phyloP scores from a whole-genome alignment of 2,113 vertebrate species.

The Delphinapterus leucas region DNA sequence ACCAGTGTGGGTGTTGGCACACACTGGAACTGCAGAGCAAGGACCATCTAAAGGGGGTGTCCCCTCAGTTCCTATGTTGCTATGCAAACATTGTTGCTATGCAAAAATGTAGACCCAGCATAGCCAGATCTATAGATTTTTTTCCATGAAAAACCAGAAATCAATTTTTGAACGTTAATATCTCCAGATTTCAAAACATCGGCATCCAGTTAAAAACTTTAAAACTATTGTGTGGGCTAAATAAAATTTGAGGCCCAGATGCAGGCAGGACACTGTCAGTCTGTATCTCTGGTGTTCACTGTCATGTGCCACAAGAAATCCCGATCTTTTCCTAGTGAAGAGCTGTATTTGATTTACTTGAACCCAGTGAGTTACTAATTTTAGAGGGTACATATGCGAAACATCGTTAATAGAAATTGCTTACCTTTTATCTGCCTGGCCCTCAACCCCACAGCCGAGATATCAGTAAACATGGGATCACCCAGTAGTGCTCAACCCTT shows the following conservation, averaged over 20 bases:
- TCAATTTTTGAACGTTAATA: not conserved
- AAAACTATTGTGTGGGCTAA: not conserved
- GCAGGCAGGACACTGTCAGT: not conserved
- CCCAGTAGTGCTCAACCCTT: fast-evolving
- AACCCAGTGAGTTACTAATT: not conserved
- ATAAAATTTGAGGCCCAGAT: not conserved
- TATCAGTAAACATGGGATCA: not conserved
- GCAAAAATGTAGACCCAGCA: not conserved
- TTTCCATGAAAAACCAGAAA: not conserved
- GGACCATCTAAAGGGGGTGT: not conserved
- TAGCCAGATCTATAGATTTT: not conserved
- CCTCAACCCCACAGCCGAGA: not conserved
- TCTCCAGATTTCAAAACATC: not conserved
- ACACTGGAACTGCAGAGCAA: not conserved
- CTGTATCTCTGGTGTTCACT: not conserved
- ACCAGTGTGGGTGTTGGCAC: too few species aligned
- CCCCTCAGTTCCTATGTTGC: not conserved
- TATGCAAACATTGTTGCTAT: not conserved
- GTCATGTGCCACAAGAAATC: not conserved
- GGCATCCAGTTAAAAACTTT: not conserved
- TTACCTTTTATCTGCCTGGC: not conserved
- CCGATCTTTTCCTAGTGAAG: not conserved
- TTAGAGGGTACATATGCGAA: not conserved
- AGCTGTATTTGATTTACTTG: not conserved
- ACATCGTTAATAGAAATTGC: not conserved